A percentile compares a stretch with the other conserved stretches of the same genome.
These are phyloP conservation scores for Sminthurinus aureus DNA, from an alignment of 2,888 invertebrate species.

Conservation along the genomic window DNA sequence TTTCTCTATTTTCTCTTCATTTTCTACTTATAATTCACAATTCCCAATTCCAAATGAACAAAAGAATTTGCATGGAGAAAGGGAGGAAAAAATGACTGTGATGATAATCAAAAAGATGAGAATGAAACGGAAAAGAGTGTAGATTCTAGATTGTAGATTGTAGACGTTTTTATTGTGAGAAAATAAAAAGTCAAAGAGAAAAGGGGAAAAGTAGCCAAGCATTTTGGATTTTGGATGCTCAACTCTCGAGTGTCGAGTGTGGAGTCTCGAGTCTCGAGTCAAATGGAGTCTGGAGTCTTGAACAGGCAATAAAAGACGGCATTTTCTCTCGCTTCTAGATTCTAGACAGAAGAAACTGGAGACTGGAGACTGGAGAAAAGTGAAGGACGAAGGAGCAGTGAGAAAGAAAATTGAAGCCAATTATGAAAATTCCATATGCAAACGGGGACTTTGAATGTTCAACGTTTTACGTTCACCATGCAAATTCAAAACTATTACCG, in stretches of 20 bases:
- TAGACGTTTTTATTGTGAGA: constrained; percentile 3
- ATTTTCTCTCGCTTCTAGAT: background rate
- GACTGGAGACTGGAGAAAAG: background rate
- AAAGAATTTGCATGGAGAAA: background rate
- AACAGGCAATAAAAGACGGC: background rate
- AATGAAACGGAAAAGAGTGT: background rate
- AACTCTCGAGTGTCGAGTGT: no score
- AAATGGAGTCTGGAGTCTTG: no score
- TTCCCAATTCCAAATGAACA: background rate
- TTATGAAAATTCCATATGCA: constrained; percentile 33
- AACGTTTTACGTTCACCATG: background rate
- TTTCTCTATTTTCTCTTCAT: no score
- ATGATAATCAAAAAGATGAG: background rate
- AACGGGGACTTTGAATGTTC: background rate
- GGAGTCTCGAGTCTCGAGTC: no score
- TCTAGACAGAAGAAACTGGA: no score
- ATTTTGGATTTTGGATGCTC: no score
- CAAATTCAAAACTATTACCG: constrained; percentile 22
- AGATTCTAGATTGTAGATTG: background rate
- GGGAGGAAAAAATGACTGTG: constrained; percentile 15
- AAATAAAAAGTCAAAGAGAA: background rate
- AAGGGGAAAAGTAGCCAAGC: background rate
- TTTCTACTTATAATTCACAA: background rate
- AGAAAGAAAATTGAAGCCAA: constrained; percentile 33
- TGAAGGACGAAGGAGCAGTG: background rate